A percentile compares a stretch with the other conserved stretches of the same genome.
phyloP scores from a whole-genome alignment of 1,140 invertebrate genomes.

The Apis dorsata region DNA sequence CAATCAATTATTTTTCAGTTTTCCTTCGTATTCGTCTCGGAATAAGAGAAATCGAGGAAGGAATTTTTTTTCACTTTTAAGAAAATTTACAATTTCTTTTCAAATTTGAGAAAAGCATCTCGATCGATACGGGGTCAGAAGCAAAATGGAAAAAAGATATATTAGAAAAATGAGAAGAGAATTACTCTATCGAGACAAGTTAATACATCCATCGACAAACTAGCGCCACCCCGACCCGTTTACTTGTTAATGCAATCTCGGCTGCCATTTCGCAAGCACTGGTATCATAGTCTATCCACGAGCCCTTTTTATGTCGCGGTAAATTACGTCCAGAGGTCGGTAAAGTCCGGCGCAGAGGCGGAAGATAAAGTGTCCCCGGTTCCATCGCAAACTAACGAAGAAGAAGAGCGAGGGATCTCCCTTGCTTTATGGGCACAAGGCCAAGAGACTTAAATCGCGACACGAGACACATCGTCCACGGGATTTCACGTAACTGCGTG shows the following conservation, averaged over 20 bases:
- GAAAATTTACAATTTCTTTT: too few species aligned
- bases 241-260: constrained; percentile 2
- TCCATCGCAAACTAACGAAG: constrained; percentile 23
- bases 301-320: constrained; percentile 25
- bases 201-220: not conserved
- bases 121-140: too few species aligned
- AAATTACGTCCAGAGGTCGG: constrained; percentile 19
- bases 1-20: too few species aligned
- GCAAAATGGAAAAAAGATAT: too few species aligned
- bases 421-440: constrained; percentile 10
- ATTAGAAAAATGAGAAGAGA: too few species aligned
- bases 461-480: not conserved
- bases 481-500: not conserved
- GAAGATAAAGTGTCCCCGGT: constrained; percentile 21
- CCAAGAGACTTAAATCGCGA: constrained; percentile 31
- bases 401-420: not conserved
- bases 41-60: too few species aligned
- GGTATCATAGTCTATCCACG: constrained; percentile 10
- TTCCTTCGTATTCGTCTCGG: too few species aligned
- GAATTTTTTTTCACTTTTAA: too few species aligned
- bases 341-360: constrained; percentile 13
- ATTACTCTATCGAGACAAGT: too few species aligned
- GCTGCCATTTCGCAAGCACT: not conserved
- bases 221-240: not conserved
- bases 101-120: too few species aligned